A percentile compares a stretch with the other conserved stretches of the same genome.
Conservation (phyloP, 2,888 invertebrate species). For the Erebia aethiops region DNA sequence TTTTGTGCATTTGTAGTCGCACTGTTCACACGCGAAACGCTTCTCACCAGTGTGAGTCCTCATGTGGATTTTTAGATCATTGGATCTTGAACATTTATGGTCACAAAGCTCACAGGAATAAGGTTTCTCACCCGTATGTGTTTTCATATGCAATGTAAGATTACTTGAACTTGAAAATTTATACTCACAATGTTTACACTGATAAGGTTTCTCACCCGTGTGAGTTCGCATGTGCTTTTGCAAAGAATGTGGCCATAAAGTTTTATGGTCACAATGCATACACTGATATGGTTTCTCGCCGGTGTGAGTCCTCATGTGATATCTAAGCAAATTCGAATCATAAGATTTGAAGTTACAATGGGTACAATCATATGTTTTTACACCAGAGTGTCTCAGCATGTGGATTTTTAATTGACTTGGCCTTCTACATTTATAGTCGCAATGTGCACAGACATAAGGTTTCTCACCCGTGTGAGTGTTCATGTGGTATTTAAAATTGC, state of each 20-base stretch:
- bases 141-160: neutral
- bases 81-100: neutral
- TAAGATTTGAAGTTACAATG: too few species aligned
- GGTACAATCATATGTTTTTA: too few species aligned
- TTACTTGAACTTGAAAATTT: neutral
- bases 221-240: neutral
- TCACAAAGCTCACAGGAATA: neutral
- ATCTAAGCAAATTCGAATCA: too few species aligned
- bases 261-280: neutral
- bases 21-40: neutral
- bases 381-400: neutral
- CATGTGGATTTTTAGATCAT: neutral
- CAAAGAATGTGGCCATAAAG: too few species aligned
- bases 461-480: neutral
- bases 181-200: neutral
- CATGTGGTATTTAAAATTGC: neutral
- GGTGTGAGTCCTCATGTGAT: too few species aligned
- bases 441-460: neutral
- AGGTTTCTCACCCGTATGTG: neutral
- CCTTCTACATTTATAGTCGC: neutral
- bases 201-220: neutral
- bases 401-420: neutral
- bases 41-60: neutral
- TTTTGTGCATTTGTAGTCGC: neutral
- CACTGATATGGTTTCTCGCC: neutral